A percentile compares a stretch with the other conserved stretches of the same genome.
Conservation (phyloP, 1,140 invertebrate species). For the Bombus breviceps region DNA sequence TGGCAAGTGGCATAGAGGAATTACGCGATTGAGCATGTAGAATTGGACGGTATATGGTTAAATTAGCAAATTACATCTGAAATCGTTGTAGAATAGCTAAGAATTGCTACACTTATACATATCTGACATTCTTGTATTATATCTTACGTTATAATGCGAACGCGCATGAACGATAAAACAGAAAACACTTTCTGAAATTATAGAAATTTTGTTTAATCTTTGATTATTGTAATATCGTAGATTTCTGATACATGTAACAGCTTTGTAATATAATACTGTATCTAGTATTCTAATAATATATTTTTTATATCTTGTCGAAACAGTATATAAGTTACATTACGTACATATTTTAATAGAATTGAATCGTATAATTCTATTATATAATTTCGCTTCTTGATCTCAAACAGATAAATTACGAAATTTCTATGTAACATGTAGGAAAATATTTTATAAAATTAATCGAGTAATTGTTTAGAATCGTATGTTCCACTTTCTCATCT, state of each 20-base stretch:
- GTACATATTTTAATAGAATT: neutral
- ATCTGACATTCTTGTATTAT: neutral
- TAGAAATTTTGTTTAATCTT: no score
- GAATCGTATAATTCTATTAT: neutral
- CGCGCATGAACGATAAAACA: no score
- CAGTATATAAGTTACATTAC: neutral
- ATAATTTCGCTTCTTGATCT: neutral
- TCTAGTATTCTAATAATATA: no score
- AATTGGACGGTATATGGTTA: neutral
- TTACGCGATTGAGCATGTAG: neutral
- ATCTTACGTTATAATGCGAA: neutral
- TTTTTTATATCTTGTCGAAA: no score
- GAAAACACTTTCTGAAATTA: no score
- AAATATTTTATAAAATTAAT: neutral
- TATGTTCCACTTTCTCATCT: neutral
- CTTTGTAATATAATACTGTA: no score
- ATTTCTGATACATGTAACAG: no score
- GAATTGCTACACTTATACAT: neutral
- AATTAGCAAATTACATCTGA: neutral
- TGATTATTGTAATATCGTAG: no score
- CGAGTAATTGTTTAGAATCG: neutral
- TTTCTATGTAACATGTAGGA: accelerated
- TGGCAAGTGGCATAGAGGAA: neutral
- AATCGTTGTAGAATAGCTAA: neutral
- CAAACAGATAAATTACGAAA: neutral